Percentiles rank a stretch among this genome's conserved stretches.
phyloP scores from a whole-genome alignment of 30 jellyfish, hydroid and myxozoan species.

The Cassiopea xamachana region DNA sequence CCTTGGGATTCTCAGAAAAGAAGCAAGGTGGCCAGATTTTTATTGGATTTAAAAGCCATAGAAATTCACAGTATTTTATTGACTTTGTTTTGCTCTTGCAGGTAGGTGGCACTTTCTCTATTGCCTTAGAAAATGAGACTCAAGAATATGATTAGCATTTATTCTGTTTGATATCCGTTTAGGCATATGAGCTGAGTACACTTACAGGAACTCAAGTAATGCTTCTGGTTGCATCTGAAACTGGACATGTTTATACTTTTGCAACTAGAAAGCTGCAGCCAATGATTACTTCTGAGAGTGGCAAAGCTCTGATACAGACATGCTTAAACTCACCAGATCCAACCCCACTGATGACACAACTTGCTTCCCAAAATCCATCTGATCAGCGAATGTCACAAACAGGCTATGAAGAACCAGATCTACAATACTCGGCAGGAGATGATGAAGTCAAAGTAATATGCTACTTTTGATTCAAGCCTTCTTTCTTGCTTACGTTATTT shows the following conservation, averaged over 20 bases:
- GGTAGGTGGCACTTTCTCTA: no score
- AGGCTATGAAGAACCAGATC: slow-evolving; percentile 93
- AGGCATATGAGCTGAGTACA: slow-evolving; percentile 98
- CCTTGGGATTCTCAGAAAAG: no score
- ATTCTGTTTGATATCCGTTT: neutral
- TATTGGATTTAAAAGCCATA: no score
- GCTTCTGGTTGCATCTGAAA: slow-evolving; percentile 98
- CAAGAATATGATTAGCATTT: neutral
- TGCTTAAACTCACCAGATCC: slow-evolving; percentile 98
- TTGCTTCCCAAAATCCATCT: slow-evolving; percentile 71
- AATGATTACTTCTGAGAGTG: slow-evolving; percentile 99
- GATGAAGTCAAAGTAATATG: slow-evolving; percentile 78
- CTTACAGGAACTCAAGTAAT: slow-evolving; percentile 99
- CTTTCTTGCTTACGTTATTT: no score
- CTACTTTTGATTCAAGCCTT: neutral
- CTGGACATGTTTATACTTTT: slow-evolving; percentile 99
- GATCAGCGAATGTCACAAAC: slow-evolving; percentile 95
- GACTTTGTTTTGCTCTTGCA: no score
- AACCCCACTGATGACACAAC: slow-evolving; percentile 82
- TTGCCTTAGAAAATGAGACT: neutral
- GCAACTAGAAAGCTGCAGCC: slow-evolving; percentile 99
- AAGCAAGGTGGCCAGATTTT: no score
- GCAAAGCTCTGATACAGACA: slow-evolving; percentile 98
- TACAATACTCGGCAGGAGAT: slow-evolving; percentile 82
- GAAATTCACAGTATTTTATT: no score